phyloP scores from a whole-genome alignment of 2,888 invertebrate species.

The Hetaerina titia region DNA sequence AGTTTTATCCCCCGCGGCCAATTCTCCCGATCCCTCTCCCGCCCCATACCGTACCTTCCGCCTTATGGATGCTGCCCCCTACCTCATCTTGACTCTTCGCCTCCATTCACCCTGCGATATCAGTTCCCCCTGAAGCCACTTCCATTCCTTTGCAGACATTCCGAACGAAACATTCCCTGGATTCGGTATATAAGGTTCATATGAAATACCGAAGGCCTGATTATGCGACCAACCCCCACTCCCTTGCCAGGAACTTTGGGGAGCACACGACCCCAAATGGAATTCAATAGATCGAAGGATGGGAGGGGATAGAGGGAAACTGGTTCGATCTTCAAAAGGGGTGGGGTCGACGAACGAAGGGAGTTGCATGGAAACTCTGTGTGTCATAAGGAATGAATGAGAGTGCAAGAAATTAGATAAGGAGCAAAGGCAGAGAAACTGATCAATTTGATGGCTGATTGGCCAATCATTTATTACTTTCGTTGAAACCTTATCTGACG shows the following conservation, averaged over 20 bases:
- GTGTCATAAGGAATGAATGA: too few relatives aligned
- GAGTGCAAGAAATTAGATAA: too few relatives aligned
- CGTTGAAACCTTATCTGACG: too few relatives aligned
- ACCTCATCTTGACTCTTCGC: neutral
- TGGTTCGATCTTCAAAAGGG: neutral
- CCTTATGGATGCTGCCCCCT: too few relatives aligned
- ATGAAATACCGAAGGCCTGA: constrained; percentile 61
- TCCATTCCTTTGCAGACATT: constrained; percentile 42
- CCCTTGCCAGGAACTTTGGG: neutral
- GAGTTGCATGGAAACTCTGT: too few relatives aligned
- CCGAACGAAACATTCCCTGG: constrained; percentile 53
- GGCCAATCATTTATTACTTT: too few relatives aligned
- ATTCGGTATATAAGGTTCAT: constrained; percentile 44
- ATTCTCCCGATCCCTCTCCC: neutral
- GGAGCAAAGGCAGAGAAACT: too few relatives aligned
- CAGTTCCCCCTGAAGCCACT: neutral
- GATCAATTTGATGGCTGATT: too few relatives aligned
- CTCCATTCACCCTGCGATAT: neutral
- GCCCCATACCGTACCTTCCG: constrained; percentile 22
- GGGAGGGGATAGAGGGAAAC: neutral
- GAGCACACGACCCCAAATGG: constrained; percentile 29
- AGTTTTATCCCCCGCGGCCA: neutral
- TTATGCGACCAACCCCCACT: constrained; percentile 46
- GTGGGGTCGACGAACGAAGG: neutral
- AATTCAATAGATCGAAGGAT: constrained; percentile 32